Percentiles rank a stretch among this genome's conserved stretches.
phyloP scores from a whole-genome alignment of 2,797 vertebrate species.

The Artibeus jamaicensis region DNA sequence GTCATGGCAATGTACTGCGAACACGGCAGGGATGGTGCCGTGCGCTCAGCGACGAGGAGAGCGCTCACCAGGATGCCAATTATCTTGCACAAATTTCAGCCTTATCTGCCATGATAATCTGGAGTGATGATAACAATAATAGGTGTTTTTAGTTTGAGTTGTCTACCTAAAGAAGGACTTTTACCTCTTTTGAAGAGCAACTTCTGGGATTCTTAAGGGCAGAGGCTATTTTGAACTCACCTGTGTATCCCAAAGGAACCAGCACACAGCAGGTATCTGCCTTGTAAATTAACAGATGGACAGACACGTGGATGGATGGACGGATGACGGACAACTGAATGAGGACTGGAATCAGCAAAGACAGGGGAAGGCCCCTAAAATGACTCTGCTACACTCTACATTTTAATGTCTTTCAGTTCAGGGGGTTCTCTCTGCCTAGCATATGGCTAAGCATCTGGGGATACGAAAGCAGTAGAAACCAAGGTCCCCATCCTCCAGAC shows the following conservation, averaged over 20 bases:
- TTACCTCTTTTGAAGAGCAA: neutral
- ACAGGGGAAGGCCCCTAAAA: neutral
- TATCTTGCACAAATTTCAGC: constrained; percentile 46
- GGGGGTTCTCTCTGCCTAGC: neutral
- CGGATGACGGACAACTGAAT: neutral
- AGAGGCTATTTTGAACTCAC: neutral
- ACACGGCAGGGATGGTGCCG: neutral
- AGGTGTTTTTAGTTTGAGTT: constrained; percentile 44
- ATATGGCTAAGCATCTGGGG: neutral
- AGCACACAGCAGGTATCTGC: neutral
- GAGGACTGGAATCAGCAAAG: neutral
- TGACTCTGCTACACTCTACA: neutral
- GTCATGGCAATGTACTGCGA: neutral
- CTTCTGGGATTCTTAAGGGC: neutral
- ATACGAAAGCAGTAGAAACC: neutral
- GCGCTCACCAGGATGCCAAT: constrained; percentile 46
- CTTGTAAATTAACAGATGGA: neutral
- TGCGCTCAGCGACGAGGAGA: neutral
- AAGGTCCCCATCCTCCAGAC: neutral
- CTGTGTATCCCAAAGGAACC: neutral
- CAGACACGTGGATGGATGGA: too few species aligned
- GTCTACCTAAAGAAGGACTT: constrained; percentile 22
- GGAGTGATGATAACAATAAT: constrained; percentile 2
- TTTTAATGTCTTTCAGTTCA: neutral
- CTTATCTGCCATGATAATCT: neutral